Evolutionary conservation across 2,113 vertebrate species (phyloP), one percentile per base, ranked within the genome.

Genomic region (Plestiodon gilberti): DNA sequence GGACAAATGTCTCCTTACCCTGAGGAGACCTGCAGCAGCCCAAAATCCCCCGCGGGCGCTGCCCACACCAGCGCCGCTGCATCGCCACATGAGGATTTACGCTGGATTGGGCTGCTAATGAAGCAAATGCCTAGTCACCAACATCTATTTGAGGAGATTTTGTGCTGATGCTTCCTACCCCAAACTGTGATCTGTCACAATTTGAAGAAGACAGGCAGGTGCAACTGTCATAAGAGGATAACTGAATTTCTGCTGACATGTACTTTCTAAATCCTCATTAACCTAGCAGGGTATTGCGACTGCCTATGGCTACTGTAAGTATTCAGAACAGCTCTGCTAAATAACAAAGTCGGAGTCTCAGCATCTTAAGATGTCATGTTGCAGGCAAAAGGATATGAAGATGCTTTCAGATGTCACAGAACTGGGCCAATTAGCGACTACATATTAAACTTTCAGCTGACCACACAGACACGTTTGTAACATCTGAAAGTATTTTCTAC

Each of bases 281-380:
- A 84, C 13, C 43, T 89, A 77, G 40, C 77, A 88, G 15, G 33
- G 2, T 28, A 89, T 65, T 55, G 82, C 77, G 87, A 64, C 89
- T 92, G 85, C 61, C 89, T 90, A 86, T 89, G 59, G 77, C 35
- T 93, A 61, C 48, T 75, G 74, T 22, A 79, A 88, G 43, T 82
- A 87, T 83, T 84, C 81, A 89, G 82, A 92, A 81, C n/a, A 84
- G 74, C 77, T 87, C 55, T 82, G 69, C 59, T 83, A 81, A 67
- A 59, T 90, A 10, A 79, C 90, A 82, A 88, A 84, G 23, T 59
- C 35, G 87, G 79, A 13, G 6, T 61, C 43, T 71, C 28, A 80
- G 35, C 55, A 80, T 18, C 48, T 84, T 90, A 88, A 74, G 38
- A 25, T 91, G 77, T 65, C 40, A 79, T 82, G 80, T 84, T 62